phyloP scores from a whole-genome alignment of 1,140 invertebrate species.

The Mamestra configurata region DNA sequence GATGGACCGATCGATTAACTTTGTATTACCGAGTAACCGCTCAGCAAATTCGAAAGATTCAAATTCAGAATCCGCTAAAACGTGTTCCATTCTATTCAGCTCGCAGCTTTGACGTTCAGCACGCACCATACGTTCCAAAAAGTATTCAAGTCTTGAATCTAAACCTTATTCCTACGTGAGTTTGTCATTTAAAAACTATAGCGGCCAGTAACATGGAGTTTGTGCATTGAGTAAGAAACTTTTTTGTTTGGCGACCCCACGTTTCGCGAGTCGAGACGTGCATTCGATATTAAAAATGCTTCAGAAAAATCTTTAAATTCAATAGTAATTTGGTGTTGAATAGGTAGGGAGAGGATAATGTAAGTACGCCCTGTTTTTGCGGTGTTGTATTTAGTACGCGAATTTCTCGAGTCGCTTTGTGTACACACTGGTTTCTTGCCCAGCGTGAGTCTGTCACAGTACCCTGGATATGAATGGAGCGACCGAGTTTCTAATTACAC shows the following conservation, averaged over 20 bases:
- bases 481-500: slow-evolving; percentile 84
- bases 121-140: slow-evolving; percentile 68
- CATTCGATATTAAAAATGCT: slow-evolving; percentile 85
- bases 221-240: slow-evolving; percentile 71
- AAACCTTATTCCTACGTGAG: slow-evolving; percentile 77
- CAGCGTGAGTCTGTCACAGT: slow-evolving; percentile 82
- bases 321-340: slow-evolving; percentile 83
- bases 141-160: slow-evolving; percentile 62
- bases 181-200: slow-evolving; percentile 66
- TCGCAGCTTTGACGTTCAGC: slow-evolving; percentile 72
- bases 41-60: slow-evolving; percentile 45
- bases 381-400: slow-evolving; percentile 86
- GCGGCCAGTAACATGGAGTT: slow-evolving; percentile 66
- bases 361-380: slow-evolving; percentile 85
- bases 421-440: slow-evolving; percentile 82
- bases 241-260: slow-evolving; percentile 78
- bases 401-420: slow-evolving; percentile 84
- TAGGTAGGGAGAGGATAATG: slow-evolving; percentile 79
- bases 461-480: slow-evolving; percentile 71
- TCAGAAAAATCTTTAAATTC: slow-evolving; percentile 85
- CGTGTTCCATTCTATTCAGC: slow-evolving; percentile 77
- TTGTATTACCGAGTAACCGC: slow-evolving; percentile 35
- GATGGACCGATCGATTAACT: neutral
- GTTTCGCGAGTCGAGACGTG: slow-evolving; percentile 80
- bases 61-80: slow-evolving; percentile 76